Evolutionary conservation across 2,113 vertebrate species (phyloP), one percentile per base, ranked within the genome.

Genomic region (Oreochromis tanganicae): DNA sequence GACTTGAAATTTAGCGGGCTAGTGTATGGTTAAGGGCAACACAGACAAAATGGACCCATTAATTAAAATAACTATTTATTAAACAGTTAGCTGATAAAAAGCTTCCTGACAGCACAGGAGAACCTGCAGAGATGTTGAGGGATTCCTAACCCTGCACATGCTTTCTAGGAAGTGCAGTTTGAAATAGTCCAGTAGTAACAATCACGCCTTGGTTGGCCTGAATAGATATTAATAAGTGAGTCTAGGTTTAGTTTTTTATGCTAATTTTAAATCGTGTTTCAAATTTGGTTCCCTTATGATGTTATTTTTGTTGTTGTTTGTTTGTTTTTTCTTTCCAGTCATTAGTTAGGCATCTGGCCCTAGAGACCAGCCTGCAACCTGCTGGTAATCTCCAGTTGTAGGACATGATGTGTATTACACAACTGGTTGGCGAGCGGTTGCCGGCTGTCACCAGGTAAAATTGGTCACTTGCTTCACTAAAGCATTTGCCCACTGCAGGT

Each of bases 221-320:
- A 73, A 1, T 73, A 27, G 21, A 16, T 73, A 27, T 24, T 46
- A 24, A 73, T 21, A 24, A 41, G 63, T 68, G 19, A 14, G n/a
- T 43, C 66, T 43, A 46, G 38, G 68, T 27, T 46, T 46, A 43
- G 2, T 46, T 43, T 68, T 73, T 73, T 17, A 27, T 73, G 41
- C 2, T 29, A 29, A 75, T 75, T 75, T 75, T 75, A 75, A 29
- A 12, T 75, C 41, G 29, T 48, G 5, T 75, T 71, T 71, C n/a
- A 71, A 71, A 43, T 43, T 68, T 9, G 0, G 63, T 41, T 68
- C 10, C 21, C 16, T 63, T 2, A 0, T 38, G 11, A 12, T 14
- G 5, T 6, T 14, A 6, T 5, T 46, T 12, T 46, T 36, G 5
- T 46, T 11, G 14, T 68, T 71, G 11, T 43, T 19, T 32, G 19